phyloP scores from a whole-genome alignment of 2,797 vertebrate species.

The Falco concolor region DNA sequence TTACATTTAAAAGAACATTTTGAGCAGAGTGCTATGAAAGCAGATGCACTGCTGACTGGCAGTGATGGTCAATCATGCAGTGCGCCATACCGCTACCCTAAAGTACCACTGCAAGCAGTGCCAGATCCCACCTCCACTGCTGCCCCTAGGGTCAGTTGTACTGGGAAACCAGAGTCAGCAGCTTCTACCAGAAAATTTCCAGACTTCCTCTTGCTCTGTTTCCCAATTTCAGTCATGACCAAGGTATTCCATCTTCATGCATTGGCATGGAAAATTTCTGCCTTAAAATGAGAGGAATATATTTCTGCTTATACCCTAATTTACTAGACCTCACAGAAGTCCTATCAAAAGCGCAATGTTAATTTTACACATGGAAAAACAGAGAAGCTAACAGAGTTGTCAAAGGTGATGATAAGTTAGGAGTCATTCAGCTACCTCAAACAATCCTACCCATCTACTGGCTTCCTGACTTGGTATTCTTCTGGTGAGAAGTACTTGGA shows the following conservation, averaged over 20 bases:
- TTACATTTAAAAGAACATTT: not conserved
- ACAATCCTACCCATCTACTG: not conserved
- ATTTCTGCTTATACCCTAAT: not conserved
- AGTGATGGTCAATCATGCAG: not conserved
- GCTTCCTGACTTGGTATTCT: not conserved
- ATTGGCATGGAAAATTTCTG: not conserved
- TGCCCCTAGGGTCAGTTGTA: not conserved
- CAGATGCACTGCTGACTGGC: not conserved
- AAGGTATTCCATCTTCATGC: not conserved
- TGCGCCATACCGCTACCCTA: not conserved
- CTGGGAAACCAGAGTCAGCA: not conserved
- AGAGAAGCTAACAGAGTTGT: not conserved
- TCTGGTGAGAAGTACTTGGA: not conserved
- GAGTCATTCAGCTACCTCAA: not conserved
- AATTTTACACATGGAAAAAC: not conserved
- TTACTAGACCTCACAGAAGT: not conserved
- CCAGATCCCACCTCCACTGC: not conserved
- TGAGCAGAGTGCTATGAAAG: not conserved
- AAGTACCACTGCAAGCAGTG: not conserved
- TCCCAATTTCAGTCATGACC: rapidly evolving
- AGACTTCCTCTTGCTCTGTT: not conserved
- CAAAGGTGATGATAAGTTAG: not conserved
- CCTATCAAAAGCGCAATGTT: not conserved
- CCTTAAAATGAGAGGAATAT: not conserved
- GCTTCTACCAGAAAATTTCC: not conserved